Base-by-base conservation (phyloP, 2,113 vertebrate genomes). In the Sclerurus mexicanus region DNA sequence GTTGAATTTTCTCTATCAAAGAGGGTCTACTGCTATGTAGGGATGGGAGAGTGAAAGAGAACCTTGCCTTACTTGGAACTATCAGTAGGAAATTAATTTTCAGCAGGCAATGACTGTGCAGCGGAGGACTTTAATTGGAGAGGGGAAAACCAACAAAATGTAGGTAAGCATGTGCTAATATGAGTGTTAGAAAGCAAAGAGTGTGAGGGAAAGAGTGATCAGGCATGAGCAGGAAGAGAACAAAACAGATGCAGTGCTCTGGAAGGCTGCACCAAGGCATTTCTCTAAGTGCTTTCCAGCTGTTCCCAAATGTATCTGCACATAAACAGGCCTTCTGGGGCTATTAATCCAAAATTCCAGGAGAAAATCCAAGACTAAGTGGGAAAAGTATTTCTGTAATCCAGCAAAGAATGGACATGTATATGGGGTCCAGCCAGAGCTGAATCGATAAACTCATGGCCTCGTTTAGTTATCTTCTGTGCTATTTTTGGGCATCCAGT, bases 291-390 rank as follows among this genome's bases (percentile, higher is more conserved):
- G 31, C 58, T 89, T 90, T 92, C 94, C 82, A 90, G 88, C 79
- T 96, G 83, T 95, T 93, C 80, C 90, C 66, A 89, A 93, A 90
- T 68, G 76, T 93, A 78, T 90, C 52, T 92, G 64, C 76, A 49
- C 56, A 25, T 78, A 46, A 90, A 78, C 30, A 49, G 64, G 68
- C 69, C 68, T 86, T 39, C 37, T 93, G 89, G 56, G 72, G n/a
- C 78, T 79, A 62, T 83, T 82, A 93, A 91, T 93, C 50, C 71
- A 83, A 90, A 93, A 85, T 89, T 93, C 74, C 75, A 94, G 78
- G 85, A 91, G 71, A 82, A 96, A 96, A 94, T 83, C 78, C 91
- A 93, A 93, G 87, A 93, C 83, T 82, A 95, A 91, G 7, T 83
- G 78, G 62, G 78, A 85, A 83, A 80, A 52, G 49, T 89, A 87